Percentiles rank a stretch among this genome's conserved stretches.
Evolutionary conservation across 2,113 vertebrate genomes (phyloP).

Genomic region (Rhabdomys dilectus): DNA sequence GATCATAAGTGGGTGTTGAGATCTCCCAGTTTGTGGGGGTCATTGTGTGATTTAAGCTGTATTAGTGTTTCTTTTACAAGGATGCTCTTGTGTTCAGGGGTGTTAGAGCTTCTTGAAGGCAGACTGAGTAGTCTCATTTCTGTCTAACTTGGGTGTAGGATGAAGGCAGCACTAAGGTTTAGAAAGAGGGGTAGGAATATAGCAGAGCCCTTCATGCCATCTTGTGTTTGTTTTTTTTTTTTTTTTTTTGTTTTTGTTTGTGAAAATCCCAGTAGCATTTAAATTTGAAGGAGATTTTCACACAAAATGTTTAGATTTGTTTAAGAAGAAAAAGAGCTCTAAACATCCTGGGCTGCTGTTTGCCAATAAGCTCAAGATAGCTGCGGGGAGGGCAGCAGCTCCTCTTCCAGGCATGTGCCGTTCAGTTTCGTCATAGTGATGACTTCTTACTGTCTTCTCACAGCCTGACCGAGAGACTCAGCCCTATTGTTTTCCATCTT

Average conservation of each 20-base stretch:
- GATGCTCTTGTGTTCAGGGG: not conserved
- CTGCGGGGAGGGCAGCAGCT: not conserved
- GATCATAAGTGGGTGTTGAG: too few species aligned
- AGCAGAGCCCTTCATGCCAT: not conserved
- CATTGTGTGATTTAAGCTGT: too few species aligned
- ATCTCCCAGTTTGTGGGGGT: too few species aligned
- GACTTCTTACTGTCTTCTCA: not conserved
- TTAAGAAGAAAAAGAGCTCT: not conserved
- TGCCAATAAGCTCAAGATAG: not conserved
- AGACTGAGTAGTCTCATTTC: not conserved
- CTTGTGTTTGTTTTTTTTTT: too few species aligned
- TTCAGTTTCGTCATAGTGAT: rapidly evolving
- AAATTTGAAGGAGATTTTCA: not conserved
- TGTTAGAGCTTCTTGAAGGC: not conserved
- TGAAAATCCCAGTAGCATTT: not conserved
- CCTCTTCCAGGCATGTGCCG: not conserved
- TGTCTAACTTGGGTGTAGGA: not conserved
- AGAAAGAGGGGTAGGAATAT: not conserved
- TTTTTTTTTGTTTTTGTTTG: not conserved
- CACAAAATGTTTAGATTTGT: not conserved
- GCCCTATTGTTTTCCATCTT: not conserved
- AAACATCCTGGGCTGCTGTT: not conserved
- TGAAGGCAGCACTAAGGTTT: not conserved
- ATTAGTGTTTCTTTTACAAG: too few species aligned
- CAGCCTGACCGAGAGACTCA: not conserved